phyloP scores from a whole-genome alignment of 2,113 vertebrate species.

The Etia nguti region DNA sequence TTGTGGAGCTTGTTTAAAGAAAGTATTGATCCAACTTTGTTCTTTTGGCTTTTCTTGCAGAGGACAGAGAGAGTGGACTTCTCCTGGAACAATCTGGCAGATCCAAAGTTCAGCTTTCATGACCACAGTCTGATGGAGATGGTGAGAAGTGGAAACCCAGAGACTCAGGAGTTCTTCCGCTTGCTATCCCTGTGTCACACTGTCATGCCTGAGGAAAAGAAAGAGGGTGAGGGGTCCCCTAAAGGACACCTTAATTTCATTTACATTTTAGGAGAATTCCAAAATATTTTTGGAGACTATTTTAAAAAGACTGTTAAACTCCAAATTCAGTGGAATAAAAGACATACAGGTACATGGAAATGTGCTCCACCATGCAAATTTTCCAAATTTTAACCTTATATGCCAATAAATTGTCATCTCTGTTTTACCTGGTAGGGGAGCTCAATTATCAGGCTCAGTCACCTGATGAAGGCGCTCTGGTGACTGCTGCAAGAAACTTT shows the following conservation, averaged over 20 bases:
- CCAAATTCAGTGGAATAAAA: too few species aligned
- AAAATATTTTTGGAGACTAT: too few species aligned
- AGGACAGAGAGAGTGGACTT: conserved; percentile 82
- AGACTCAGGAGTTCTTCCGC: conserved; percentile 82
- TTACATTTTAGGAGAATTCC: background rate
- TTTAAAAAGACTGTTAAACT: too few species aligned
- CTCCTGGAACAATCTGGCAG: conserved; percentile 83
- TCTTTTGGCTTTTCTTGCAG: conserved; percentile 48
- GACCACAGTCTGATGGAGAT: conserved; percentile 83
- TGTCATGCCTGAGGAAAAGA: conserved; percentile 91
- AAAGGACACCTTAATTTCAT: background rate
- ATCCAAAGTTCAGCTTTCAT: conserved; percentile 87
- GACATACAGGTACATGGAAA: too few species aligned
- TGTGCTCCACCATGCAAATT: too few species aligned
- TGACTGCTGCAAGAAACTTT: conserved; percentile 92
- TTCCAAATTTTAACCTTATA: too few species aligned
- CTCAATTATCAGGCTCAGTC: conserved; percentile 93
- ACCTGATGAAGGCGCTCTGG: conserved; percentile 92
- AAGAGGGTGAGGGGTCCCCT: conserved; percentile 74
- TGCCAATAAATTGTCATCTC: too few species aligned
- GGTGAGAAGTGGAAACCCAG: conserved; percentile 64
- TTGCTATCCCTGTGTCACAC: conserved; percentile 91
- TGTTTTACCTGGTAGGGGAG: conserved; percentile 66
- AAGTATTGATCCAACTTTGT: background rate
- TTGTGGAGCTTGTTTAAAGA: rapidly evolving